phyloP scores from a whole-genome alignment of 2,888 invertebrate genomes.

The Physocephala rufipes region DNA sequence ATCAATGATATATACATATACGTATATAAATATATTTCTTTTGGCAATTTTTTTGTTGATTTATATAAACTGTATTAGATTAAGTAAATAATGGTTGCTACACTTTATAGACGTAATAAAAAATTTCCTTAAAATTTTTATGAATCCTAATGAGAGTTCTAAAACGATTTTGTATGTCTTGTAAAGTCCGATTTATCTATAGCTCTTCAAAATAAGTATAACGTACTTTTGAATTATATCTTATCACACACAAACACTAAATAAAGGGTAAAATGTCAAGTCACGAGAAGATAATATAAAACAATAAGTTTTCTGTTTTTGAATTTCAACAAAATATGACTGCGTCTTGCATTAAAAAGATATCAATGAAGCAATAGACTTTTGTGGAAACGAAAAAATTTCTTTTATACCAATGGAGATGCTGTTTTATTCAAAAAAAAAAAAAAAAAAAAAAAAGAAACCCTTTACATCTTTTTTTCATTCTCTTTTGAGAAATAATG shows the following conservation, averaged over 20 bases:
- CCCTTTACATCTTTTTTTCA: neutral
- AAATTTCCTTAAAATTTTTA: conserved; percentile 1
- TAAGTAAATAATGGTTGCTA: conserved; percentile 40
- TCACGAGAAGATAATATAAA: no score
- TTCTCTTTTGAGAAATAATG: neutral
- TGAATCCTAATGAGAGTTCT: no score
- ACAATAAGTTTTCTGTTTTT: no score
- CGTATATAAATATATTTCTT: conserved; percentile 20
- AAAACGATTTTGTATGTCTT: no score
- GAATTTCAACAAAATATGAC: no score
- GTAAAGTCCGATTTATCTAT: no score
- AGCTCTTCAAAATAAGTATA: neutral
- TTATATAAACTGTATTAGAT: conserved; percentile 28
- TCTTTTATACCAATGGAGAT: neutral
- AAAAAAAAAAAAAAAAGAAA: neutral
- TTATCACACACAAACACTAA: no score
- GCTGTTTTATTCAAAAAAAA: neutral
- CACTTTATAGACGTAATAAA: conserved; percentile 42
- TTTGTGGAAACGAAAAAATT: no score
- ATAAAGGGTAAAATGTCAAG: no score
- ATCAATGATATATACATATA: conserved; percentile 36
- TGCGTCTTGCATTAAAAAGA: no score
- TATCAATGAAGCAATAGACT: no score
- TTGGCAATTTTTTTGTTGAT: conserved; percentile 32
- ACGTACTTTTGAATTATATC: no score